phyloP scores from a whole-genome alignment of 2,113 vertebrate genomes.

The Promerops cafer region DNA sequence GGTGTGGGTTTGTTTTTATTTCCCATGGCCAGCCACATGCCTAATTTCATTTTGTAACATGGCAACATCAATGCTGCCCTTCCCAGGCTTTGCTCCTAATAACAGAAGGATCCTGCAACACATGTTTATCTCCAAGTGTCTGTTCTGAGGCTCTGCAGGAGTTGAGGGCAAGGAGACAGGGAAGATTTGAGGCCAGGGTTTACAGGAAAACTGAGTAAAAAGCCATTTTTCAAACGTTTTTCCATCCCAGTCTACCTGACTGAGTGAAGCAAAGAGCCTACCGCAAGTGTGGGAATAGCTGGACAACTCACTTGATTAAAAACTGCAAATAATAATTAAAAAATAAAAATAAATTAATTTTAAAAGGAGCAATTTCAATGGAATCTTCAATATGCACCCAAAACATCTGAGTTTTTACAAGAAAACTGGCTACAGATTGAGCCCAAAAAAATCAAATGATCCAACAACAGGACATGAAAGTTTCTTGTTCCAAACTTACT shows the following conservation, averaged over 20 bases:
- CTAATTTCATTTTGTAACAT: conserved; percentile 7
- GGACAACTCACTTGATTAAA: neutral
- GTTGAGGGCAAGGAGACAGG: neutral
- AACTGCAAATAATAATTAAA: neutral
- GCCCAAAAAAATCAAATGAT: neutral
- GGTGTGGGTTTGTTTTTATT: neutral
- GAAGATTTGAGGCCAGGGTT: neutral
- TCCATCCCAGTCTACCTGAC: neutral
- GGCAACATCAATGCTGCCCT: neutral
- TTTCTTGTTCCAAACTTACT: neutral
- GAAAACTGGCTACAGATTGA: neutral
- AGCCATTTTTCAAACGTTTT: neutral
- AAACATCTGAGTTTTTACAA: neutral
- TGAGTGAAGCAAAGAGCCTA: neutral
- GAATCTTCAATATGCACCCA: neutral
- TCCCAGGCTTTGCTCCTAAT: neutral
- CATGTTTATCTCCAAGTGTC: neutral
- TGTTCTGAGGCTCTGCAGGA: neutral
- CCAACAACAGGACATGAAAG: neutral
- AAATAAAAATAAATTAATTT: neutral
- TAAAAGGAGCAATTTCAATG: neutral
- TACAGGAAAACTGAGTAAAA: neutral
- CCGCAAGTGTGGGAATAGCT: neutral
- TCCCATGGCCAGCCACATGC: neutral
- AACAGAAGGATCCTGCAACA: neutral